Percentiles rank a stretch among this genome's conserved stretches.
These are phyloP conservation scores for Caradrina clavipalpis DNA, from an alignment of 2,888 invertebrate species.

Conservation along the genomic window DNA sequence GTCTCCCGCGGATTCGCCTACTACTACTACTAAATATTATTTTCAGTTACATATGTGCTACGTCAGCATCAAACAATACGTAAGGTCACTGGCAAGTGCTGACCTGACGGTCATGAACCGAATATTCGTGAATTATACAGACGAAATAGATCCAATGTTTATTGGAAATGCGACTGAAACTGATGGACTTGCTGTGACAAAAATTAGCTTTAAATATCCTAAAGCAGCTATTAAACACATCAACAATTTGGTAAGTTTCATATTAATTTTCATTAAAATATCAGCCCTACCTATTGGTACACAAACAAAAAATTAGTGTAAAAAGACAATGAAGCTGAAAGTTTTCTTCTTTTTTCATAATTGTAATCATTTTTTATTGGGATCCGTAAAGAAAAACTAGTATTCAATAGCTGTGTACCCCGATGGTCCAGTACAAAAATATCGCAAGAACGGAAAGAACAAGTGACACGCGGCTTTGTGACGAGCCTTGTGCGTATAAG, in stretches of 20 bases:
- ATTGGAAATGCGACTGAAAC: constrained; percentile 57
- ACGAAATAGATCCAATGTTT: constrained; percentile 66
- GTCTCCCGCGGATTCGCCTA: too few species aligned
- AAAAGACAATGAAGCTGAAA: too few species aligned
- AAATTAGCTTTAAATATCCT: constrained; percentile 72
- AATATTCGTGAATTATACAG: constrained; percentile 73
- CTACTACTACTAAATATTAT: background rate
- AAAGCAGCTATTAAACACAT: constrained; percentile 69
- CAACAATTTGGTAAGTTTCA: constrained; percentile 73
- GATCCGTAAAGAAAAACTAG: too few species aligned
- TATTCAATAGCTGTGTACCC: too few species aligned
- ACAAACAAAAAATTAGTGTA: too few species aligned
- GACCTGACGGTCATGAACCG: constrained; percentile 70
- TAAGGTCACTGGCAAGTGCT: background rate
- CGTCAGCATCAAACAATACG: background rate
- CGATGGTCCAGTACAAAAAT: too few species aligned
- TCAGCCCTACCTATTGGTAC: too few species aligned
- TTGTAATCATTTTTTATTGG: too few species aligned
- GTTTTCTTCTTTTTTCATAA: too few species aligned
- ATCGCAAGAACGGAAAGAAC: too few species aligned
- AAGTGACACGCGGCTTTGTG: too few species aligned
- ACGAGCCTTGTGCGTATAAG: too few species aligned
- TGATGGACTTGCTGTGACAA: constrained; percentile 74
- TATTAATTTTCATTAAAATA: background rate
- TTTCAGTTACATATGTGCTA: constrained; percentile 41